Base-by-base conservation (phyloP, 2,888 invertebrate genomes). In the Monochamus alternatus region DNA sequence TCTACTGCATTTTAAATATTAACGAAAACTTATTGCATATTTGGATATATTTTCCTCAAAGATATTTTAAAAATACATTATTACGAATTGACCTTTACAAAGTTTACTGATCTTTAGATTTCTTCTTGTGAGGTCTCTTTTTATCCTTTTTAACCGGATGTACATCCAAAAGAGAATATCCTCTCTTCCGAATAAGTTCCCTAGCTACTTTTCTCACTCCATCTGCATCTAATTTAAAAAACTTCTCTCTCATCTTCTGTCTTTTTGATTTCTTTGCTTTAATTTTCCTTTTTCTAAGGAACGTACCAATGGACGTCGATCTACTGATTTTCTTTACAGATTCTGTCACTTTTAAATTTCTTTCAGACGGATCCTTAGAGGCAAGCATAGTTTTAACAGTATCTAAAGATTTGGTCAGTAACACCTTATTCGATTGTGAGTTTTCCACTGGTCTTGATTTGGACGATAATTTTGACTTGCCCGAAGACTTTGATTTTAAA, bases 181-280 rank as follows among this genome's bases (percentile, higher is more conserved):
- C 83, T 14, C 73, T 70, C 75, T 78, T 81, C 62, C 79, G 80
- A n/a, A 82, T 81, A 31, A 82, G 65, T 62, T 82, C 82, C 58
- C 78, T 82, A 3, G 82, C 81, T 58, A 83, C 80, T 74, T 78
- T 81, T 47, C 68, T 82, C 0, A 81, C 76, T 62, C 78, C 77
- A 12, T 79, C 77, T 10, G 74, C 38, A 71, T 82, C 77, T 5
- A 83, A 47, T 44, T 64, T 52, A n/a, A 67, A 7, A 12, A 72
- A 10, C 65, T 77, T 80, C 62, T 78, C 80, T 52, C 65, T 68
- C 60, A 76, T 74, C 14, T 12, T 59, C 12, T 66, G 63, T 38
- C 73, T 31, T 51, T 72, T 75, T 9, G 67, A 52, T 66, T 75
- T 74, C 69, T 71, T 70, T 3, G 52, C 64, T 69, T 70, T 74